Percentiles rank a stretch among this genome's conserved stretches.
phyloP scores from a whole-genome alignment of 2,113 vertebrate species.

The Macaca nemestrina region DNA sequence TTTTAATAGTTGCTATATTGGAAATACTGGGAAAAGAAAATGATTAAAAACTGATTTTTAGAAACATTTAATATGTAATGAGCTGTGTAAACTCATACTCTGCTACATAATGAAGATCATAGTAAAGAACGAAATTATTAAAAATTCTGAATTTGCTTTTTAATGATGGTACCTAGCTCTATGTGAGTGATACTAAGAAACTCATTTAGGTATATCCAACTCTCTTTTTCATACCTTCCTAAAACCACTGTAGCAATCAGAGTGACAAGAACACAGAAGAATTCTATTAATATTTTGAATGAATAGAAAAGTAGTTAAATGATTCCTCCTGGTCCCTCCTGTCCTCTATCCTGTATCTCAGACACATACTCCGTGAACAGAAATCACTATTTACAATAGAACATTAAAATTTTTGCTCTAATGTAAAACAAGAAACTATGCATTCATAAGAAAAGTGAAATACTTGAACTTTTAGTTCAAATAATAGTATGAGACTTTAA shows the following conservation, averaged over 20 bases:
- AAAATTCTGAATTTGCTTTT: background rate
- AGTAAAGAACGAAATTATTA: background rate
- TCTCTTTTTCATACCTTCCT: background rate
- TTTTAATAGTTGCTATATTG: background rate
- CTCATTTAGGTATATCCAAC: background rate
- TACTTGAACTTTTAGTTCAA: background rate
- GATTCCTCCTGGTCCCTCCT: background rate
- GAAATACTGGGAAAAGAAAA: background rate
- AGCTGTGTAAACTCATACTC: background rate
- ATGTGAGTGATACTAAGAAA: background rate
- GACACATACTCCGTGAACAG: background rate
- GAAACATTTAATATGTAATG: background rate
- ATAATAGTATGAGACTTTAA: background rate
- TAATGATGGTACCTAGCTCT: background rate
- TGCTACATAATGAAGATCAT: background rate
- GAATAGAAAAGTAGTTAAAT: background rate
- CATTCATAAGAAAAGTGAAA: background rate
- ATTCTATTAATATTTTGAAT: conserved; percentile 11
- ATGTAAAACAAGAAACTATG: background rate
- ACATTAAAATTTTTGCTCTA: background rate
- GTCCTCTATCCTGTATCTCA: background rate
- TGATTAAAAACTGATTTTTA: background rate
- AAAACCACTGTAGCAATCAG: background rate
- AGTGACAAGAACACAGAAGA: background rate
- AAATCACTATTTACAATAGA: background rate